phyloP scores from a whole-genome alignment of 2,113 vertebrate genomes.

The Rana temporaria region DNA sequence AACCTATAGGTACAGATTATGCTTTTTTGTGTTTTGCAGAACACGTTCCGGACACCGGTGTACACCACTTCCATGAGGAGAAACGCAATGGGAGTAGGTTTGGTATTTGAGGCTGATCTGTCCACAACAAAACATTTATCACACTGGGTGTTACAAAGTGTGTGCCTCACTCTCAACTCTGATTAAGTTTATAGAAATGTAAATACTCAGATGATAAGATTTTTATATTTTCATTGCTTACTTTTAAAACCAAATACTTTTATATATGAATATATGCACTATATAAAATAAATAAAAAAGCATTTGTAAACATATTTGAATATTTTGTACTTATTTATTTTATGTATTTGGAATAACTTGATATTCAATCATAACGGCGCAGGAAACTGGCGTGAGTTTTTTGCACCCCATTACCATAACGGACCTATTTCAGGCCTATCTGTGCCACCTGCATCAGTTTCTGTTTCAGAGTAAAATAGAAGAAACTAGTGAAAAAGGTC shows the following conservation, averaged over 20 bases:
- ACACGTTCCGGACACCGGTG: constrained; percentile 88
- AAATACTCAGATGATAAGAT: background rate
- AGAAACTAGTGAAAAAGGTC: too few relatives aligned
- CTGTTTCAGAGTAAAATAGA: too few relatives aligned
- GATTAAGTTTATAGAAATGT: constrained; percentile 65
- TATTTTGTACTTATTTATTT: background rate
- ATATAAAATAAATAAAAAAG: background rate
- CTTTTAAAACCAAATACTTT: background rate
- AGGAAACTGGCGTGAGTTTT: too few relatives aligned
- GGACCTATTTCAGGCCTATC: too few relatives aligned
- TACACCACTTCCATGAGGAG: constrained; percentile 91
- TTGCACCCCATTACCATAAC: too few relatives aligned
- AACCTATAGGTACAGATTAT: too few relatives aligned
- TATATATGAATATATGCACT: background rate
- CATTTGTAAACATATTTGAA: background rate
- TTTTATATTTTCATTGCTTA: constrained; percentile 12
- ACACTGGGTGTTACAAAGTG: constrained; percentile 92
- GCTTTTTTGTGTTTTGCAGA: constrained; percentile 65
- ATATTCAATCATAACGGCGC: too few relatives aligned
- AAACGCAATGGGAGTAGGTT: constrained; percentile 88
- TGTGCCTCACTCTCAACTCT: constrained; percentile 87
- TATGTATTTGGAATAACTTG: too few relatives aligned
- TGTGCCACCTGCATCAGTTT: too few relatives aligned
- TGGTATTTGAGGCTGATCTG: constrained; percentile 94
- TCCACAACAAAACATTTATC: constrained; percentile 84